These are phyloP conservation scores for Siniperca knerii DNA, from an alignment of 2,113 vertebrate genomes.

Conservation along the genomic window DNA sequence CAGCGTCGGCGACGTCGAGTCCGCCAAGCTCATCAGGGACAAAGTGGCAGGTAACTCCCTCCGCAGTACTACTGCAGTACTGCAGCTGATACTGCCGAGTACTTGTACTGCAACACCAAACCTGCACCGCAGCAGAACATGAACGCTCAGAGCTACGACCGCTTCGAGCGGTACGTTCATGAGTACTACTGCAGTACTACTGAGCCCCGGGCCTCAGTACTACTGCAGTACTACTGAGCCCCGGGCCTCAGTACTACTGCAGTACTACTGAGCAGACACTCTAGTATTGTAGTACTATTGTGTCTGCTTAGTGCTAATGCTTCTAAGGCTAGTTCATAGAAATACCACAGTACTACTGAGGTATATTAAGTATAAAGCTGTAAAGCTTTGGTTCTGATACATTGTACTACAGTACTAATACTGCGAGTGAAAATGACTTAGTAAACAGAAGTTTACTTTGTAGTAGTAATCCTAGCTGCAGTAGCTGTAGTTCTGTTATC, in stretches of 20 bases:
- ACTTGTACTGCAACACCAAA: background rate
- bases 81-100: background rate
- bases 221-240: background rate
- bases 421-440: background rate
- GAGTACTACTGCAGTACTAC: background rate
- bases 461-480: background rate
- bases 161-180: background rate
- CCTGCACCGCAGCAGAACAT: background rate
- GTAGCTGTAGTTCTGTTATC: background rate
- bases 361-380: background rate
- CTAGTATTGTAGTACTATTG: background rate
- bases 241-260: background rate
- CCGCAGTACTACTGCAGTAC: background rate
- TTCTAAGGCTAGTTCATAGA: background rate
- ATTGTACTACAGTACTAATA: background rate
- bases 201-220: background rate
- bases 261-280: background rate
- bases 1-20: slow-evolving; percentile 96
- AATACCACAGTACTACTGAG: background rate
- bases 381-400: background rate
- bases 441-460: background rate
- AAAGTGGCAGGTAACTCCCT: slow-evolving; percentile 94
- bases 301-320: background rate
- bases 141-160: background rate
- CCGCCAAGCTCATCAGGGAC: slow-evolving; percentile 96